Evolutionary conservation across 1,140 invertebrate genomes (phyloP).

Genomic region (Venustaconcha ellipsiformis): DNA sequence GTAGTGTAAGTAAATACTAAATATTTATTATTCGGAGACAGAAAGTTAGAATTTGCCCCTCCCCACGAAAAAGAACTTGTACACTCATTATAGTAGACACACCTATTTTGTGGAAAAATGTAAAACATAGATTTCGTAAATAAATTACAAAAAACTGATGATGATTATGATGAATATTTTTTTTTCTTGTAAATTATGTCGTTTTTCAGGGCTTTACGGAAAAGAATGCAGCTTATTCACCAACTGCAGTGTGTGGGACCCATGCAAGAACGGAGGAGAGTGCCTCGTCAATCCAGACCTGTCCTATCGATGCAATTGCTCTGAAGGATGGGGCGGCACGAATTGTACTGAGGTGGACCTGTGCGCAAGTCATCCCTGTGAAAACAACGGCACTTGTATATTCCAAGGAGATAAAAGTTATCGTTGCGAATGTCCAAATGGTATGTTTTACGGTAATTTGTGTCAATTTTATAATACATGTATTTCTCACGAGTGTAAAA

Average conservation of each 20-base stretch:
- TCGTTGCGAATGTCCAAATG: constrained; percentile 69
- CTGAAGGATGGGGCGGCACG: constrained; percentile 38
- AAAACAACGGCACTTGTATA: constrained; percentile 45
- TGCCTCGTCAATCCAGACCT: constrained; percentile 18
- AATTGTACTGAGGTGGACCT: constrained; percentile 46
- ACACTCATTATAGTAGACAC: too few species aligned
- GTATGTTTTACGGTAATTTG: constrained; percentile 69
- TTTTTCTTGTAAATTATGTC: neutral
- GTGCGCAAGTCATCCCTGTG: constrained; percentile 43
- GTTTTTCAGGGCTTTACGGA: constrained; percentile 23
- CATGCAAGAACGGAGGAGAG: constrained; percentile 21
- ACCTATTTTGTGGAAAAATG: too few species aligned
- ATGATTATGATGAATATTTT: too few species aligned
- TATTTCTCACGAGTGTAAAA: constrained; percentile 80
- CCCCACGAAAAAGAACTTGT: too few species aligned
- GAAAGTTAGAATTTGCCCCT: too few species aligned
- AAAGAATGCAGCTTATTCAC: constrained; percentile 16
- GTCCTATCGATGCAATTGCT: constrained; percentile 43
- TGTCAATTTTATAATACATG: constrained; percentile 67
- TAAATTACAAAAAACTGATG: too few species aligned
- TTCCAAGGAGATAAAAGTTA: constrained; percentile 40
- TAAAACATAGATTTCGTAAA: too few species aligned
- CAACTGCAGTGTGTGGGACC: constrained; percentile 21
- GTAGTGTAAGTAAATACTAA: too few species aligned
- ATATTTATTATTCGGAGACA: too few species aligned